phyloP scores from a whole-genome alignment of 2,888 invertebrate genomes.

The Dasypogon diadema region DNA sequence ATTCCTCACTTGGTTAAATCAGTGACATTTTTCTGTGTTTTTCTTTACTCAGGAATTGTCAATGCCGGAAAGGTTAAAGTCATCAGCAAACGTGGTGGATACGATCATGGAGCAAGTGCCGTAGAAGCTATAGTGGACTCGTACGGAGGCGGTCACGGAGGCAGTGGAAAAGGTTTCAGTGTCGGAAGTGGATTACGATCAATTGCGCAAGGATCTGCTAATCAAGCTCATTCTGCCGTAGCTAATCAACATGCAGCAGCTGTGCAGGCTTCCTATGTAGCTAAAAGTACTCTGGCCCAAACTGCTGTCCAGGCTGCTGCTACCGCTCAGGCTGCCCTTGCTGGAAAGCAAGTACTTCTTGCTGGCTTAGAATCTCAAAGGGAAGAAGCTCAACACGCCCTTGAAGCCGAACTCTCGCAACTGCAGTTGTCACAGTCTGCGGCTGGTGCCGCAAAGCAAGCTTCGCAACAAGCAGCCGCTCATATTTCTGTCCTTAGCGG shows the following conservation, averaged over 20 bases:
- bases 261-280: constrained; percentile 82
- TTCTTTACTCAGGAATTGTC: constrained; percentile 24
- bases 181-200: constrained; percentile 79
- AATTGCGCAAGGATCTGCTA: constrained; percentile 80
- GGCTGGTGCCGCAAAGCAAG: constrained; percentile 76
- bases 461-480: constrained; percentile 79
- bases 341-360: constrained; percentile 76
- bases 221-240: constrained; percentile 79
- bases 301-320: constrained; percentile 79
- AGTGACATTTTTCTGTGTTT: constrained; percentile 40
- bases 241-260: constrained; percentile 81
- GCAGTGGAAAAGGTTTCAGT: constrained; percentile 42
- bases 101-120: constrained; percentile 24
- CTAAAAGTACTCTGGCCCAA: constrained; percentile 82
- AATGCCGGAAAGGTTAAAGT: constrained; percentile 45
- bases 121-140: not conserved
- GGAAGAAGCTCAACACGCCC: constrained; percentile 76
- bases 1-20: constrained; percentile 1
- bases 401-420: constrained; percentile 79
- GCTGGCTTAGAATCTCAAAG: constrained; percentile 80
- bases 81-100: constrained; percentile 32
- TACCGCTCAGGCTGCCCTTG: constrained; percentile 76
- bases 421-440: constrained; percentile 80
- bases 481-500: constrained; percentile 78
- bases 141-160: constrained; percentile 30